These are phyloP conservation scores for Nylanderia fulva DNA, from an alignment of 1,140 invertebrate species.

Conservation along the genomic window DNA sequence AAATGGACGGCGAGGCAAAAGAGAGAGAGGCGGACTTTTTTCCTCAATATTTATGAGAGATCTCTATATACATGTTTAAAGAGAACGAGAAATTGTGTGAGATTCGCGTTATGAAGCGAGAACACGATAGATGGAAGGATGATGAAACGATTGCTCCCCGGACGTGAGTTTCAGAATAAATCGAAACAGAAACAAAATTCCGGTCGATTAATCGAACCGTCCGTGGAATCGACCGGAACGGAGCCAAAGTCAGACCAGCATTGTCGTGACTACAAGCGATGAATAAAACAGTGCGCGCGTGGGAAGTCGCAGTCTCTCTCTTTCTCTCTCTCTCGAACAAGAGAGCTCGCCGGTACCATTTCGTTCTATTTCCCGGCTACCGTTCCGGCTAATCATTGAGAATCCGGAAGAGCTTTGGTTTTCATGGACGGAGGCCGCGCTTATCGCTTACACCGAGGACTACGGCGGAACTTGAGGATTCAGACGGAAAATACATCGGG, in stretches of 20 bases:
- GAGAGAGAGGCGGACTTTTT: too few species aligned
- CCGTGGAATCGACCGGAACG: conserved; percentile 30
- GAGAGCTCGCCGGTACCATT: conserved; percentile 29
- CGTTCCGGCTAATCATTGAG: conserved; percentile 43
- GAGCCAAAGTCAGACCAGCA: conserved; percentile 12
- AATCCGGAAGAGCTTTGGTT: conserved; percentile 17
- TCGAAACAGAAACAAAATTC: conserved; percentile 66
- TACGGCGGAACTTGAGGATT: conserved; percentile 31
- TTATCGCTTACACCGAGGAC: not conserved
- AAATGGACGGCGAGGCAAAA: not conserved
- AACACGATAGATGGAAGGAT: not conserved
- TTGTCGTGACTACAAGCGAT: conserved; percentile 48
- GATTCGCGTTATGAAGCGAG: not conserved
- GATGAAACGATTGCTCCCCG: conserved; percentile 37
- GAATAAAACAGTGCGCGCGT: conserved; percentile 66
- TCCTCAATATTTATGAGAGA: not conserved
- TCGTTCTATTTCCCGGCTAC: not conserved
- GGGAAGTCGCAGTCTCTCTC: conserved; percentile 57
- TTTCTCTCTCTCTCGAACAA: too few species aligned
- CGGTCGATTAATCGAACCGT: conserved; percentile 65
- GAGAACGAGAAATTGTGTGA: not conserved
- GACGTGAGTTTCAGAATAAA: conserved; percentile 18
- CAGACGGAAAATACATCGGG: conserved; percentile 10
- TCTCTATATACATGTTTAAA: not conserved
- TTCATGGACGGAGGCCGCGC: conserved; percentile 23